These are phyloP conservation scores for Colletes collaris DNA, from an alignment of 2,888 invertebrate species.

Conservation along the genomic window DNA sequence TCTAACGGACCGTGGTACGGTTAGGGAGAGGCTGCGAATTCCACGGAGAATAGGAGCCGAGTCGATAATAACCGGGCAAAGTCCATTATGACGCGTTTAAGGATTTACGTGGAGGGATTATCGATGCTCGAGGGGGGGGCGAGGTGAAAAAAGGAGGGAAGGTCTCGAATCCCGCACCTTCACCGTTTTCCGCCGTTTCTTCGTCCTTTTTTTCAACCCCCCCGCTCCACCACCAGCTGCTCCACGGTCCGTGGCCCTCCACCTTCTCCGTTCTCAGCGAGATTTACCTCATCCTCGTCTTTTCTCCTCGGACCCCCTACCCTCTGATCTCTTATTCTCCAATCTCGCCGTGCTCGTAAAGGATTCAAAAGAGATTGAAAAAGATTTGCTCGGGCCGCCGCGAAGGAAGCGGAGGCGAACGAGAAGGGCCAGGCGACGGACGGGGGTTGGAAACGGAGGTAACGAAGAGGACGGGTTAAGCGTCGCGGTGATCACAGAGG, in stretches of 20 bases:
- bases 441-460: conserved; percentile 6
- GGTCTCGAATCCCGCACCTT: conserved; percentile 35
- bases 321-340: conserved; percentile 55
- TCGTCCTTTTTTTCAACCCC: background rate
- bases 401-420: conserved; percentile 32
- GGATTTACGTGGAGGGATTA: conserved; percentile 65
- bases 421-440: conserved; percentile 26
- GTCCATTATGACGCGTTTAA: conserved; percentile 70
- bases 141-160: conserved; percentile 11
- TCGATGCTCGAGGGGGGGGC: conserved; percentile 38
- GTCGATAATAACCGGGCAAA: conserved; percentile 69
- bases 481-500: conserved; percentile 19
- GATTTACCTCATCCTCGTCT: conserved; percentile 64
- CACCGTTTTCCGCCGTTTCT: conserved; percentile 45
- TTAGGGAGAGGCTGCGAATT: conserved; percentile 44
- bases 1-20: conserved; percentile 43
- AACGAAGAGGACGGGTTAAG: conserved; percentile 16
- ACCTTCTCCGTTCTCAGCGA: conserved; percentile 31
- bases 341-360: conserved; percentile 71
- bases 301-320: conserved; percentile 2
- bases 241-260: background rate
- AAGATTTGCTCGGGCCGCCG: conserved; percentile 71
- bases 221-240: background rate
- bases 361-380: conserved; percentile 75
- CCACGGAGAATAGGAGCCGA: conserved; percentile 43